These are phyloP conservation scores for Tiaroga cobitis DNA, from an alignment of 2,797 vertebrate genomes.

Conservation along the genomic window DNA sequence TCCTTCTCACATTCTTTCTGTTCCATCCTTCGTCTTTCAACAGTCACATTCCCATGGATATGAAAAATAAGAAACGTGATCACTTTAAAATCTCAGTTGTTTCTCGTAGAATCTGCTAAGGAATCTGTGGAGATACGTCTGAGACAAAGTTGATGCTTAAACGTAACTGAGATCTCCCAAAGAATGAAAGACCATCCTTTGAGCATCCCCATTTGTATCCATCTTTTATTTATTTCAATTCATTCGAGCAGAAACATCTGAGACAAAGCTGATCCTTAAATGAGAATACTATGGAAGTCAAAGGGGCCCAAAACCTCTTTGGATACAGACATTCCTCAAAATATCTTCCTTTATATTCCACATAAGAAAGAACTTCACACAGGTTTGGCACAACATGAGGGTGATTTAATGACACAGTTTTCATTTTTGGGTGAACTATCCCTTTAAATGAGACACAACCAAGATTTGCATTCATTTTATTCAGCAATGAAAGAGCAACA, in stretches of 20 bases:
- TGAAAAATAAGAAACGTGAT: neutral
- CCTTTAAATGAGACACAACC: neutral
- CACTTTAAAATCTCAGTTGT: neutral
- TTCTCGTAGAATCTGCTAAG: neutral
- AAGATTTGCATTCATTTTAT: neutral
- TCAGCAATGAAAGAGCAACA: neutral
- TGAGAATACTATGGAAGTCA: no score
- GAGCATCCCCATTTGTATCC: neutral
- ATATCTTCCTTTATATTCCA: neutral
- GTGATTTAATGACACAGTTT: neutral
- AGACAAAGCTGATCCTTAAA: neutral
- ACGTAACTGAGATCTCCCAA: neutral
- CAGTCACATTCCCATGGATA: constrained; percentile 30
- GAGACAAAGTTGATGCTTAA: neutral
- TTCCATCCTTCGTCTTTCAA: constrained; percentile 11
- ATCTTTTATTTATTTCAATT: neutral
- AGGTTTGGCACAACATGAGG: neutral
- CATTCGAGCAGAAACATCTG: neutral
- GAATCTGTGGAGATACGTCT: neutral
- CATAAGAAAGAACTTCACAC: neutral
- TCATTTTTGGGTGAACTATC: neutral
- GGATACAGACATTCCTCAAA: neutral
- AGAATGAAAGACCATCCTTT: neutral
- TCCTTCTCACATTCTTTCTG: constrained; percentile 17
- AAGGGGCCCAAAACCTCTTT: no score